These are phyloP conservation scores for Cavia aperea DNA, from an alignment of 2,113 vertebrate species.

Conservation along the genomic window DNA sequence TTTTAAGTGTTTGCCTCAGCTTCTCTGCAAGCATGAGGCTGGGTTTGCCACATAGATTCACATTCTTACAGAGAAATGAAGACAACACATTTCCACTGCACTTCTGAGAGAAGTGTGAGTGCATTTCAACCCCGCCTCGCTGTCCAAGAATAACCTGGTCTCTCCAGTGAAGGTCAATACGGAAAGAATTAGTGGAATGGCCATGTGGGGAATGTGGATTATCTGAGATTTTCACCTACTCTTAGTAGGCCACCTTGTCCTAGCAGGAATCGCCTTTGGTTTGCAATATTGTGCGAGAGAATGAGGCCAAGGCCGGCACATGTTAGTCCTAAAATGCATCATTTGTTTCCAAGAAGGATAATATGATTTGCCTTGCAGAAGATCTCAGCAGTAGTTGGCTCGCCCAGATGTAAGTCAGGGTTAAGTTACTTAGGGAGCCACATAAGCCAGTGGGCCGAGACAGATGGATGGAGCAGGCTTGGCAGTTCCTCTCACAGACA, in stretches of 20 bases:
- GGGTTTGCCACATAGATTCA: neutral
- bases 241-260: constrained; percentile 26
- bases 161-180: constrained; percentile 39
- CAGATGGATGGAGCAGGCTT: constrained; percentile 43
- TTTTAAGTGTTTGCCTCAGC: neutral
- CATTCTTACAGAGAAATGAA: neutral
- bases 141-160: constrained; percentile 15
- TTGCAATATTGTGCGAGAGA: constrained; percentile 32
- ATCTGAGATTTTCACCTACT: constrained; percentile 60
- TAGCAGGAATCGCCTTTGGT: neutral
- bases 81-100: neutral
- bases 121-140: neutral
- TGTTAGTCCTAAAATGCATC: constrained; percentile 33
- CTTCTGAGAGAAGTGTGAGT: neutral
- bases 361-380: constrained; percentile 30
- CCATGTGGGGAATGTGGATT: constrained; percentile 43
- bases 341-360: constrained; percentile 43
- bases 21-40: neutral
- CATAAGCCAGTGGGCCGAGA: constrained; percentile 43
- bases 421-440: constrained; percentile 46
- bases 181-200: constrained; percentile 48
- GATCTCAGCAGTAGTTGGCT: constrained; percentile 50
- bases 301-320: constrained; percentile 11
- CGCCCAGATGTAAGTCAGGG: constrained; percentile 39
- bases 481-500: constrained; percentile 56